phyloP scores from a whole-genome alignment of 2,797 vertebrate genomes.

The Helostoma temminkii region DNA sequence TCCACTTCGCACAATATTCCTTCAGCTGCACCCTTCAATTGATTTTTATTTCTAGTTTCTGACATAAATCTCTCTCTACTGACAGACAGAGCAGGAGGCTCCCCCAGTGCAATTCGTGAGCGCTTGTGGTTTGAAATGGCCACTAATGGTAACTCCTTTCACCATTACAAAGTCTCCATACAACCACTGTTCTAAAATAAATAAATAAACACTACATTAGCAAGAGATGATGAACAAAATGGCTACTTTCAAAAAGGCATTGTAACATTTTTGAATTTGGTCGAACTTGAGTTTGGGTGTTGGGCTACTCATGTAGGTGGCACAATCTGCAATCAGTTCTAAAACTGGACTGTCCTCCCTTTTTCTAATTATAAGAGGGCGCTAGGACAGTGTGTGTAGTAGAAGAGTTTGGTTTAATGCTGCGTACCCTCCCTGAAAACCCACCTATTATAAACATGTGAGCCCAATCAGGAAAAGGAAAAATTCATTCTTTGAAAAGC shows the following conservation, averaged over 20 bases:
- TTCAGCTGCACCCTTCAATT: conserved; percentile 9
- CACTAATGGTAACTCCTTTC: conserved; percentile 38
- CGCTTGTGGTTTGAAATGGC: conserved; percentile 48
- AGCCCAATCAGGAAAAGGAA: conserved; percentile 34
- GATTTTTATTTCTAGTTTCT: neutral
- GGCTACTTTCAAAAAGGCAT: conserved; percentile 69
- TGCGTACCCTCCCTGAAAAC: conserved; percentile 51
- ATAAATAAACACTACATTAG: conserved; percentile 43
- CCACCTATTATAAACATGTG: conserved; percentile 52
- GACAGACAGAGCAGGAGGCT: conserved; percentile 27
- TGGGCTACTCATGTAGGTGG: conserved; percentile 58
- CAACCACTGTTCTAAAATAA: conserved; percentile 52
- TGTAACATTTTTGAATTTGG: conserved; percentile 61
- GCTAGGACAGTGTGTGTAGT: conserved; percentile 15
- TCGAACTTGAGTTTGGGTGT: conserved; percentile 26
- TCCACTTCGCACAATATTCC: conserved; percentile 36
- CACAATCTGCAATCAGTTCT: conserved; percentile 64
- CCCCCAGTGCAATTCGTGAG: conserved; percentile 44
- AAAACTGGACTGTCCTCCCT: conserved; percentile 38
- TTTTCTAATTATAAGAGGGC: conserved; percentile 47
- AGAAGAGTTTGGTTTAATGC: conserved; percentile 66
- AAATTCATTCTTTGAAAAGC: conserved; percentile 56
- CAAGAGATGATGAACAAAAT: conserved; percentile 51
- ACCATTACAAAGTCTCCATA: conserved; percentile 36
- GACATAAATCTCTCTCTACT: conserved; percentile 11